Percentiles rank a stretch among this genome's conserved stretches.
Conservation (phyloP, 2,113 vertebrate species). For the Osmerus eperlanus region DNA sequence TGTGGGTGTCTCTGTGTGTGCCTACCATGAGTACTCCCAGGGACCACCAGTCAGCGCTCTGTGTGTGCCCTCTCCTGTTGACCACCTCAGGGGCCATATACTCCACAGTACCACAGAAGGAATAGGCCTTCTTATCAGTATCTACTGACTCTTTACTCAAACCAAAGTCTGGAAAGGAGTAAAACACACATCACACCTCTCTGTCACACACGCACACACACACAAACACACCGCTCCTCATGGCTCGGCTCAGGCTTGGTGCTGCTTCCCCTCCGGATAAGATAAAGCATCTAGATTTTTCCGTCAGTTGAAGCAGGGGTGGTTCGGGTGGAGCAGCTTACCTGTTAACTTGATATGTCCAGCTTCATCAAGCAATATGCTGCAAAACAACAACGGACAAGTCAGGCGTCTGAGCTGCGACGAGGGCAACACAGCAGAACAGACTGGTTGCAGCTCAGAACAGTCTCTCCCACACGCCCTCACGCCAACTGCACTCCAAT, state of each 20-base stretch:
- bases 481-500: too few relatives aligned
- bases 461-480: too few relatives aligned
- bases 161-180: constrained; percentile 84
- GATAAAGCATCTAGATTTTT: too few relatives aligned
- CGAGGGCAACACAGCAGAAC: neutral
- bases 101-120: constrained; percentile 98
- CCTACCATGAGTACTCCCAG: constrained; percentile 96
- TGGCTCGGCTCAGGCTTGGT: neutral
- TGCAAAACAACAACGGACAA: constrained; percentile 79
- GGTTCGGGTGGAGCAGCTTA: constrained; percentile 52
- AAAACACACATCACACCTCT: constrained; percentile 48
- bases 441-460: neutral
- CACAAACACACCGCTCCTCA: neutral
- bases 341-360: constrained; percentile 99
- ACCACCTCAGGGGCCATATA: constrained; percentile 99
- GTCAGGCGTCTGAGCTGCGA: constrained; percentile 15
- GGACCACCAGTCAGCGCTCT: constrained; percentile 99
- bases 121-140: constrained; percentile 97
- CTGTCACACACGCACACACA: neutral
- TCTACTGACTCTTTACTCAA: constrained; percentile 99
- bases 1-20: too few relatives aligned
- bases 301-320: neutral
- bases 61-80: constrained; percentile 96
- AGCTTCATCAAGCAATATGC: constrained; percentile 99
- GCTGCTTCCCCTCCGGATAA: too few relatives aligned